These are phyloP conservation scores for Anguilla anguilla DNA, from an alignment of 2,797 vertebrate genomes.

Conservation along the genomic window DNA sequence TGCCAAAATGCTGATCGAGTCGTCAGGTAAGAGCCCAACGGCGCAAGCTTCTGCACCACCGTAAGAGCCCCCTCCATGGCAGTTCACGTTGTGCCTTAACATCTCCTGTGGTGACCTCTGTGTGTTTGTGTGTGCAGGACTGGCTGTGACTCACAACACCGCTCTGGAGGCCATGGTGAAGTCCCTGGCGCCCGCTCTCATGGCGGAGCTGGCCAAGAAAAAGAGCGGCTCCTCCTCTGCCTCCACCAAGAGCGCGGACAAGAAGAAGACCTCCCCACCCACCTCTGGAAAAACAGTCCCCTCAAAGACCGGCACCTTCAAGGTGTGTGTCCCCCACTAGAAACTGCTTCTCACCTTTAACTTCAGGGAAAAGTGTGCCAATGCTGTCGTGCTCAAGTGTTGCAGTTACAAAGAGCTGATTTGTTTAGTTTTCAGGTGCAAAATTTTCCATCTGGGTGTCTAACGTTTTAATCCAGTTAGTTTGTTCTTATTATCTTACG, in stretches of 20 bases:
- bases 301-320: conserved; percentile 25
- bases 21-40: conserved; percentile 57
- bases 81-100: background rate
- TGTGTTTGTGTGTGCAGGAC: conserved; percentile 32
- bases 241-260: conserved; percentile 36
- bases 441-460: background rate
- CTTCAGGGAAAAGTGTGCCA: background rate
- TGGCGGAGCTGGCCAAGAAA: conserved; percentile 76
- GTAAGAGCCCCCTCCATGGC: too few relatives aligned
- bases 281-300: conserved; percentile 20
- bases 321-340: background rate
- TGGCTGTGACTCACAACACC: conserved; percentile 51
- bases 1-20: conserved; percentile 67
- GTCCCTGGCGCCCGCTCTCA: conserved; percentile 72
- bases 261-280: conserved; percentile 34
- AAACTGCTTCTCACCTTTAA: background rate
- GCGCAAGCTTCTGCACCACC: background rate
- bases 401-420: background rate
- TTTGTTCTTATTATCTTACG: background rate
- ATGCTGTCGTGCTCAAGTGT: too few relatives aligned
- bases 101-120: background rate
- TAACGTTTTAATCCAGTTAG: background rate
- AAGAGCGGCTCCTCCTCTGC: conserved; percentile 53
- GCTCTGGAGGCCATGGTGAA: conserved; percentile 74
- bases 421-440: background rate